Percentiles rank a stretch among this genome's conserved stretches.
Conservation (phyloP, 2,113 vertebrate species). For the Triplophysa rosa region DNA sequence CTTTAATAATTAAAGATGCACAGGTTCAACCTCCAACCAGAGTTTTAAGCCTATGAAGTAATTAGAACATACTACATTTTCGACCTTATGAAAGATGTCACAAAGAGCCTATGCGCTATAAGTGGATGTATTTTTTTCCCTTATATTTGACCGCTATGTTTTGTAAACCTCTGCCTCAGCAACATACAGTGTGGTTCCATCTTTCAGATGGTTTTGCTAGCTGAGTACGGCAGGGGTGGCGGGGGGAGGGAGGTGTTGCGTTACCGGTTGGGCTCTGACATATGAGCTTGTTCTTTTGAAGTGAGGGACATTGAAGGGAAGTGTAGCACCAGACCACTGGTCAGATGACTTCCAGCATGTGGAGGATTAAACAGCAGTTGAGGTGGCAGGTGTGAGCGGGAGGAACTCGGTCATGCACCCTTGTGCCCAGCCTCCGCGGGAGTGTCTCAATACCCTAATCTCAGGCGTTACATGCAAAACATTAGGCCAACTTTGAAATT, state of each 20-base stretch:
- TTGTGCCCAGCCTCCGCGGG: conserved; percentile 32
- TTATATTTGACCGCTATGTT: background rate
- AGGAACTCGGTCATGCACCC: conserved; percentile 23
- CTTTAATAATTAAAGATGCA: background rate
- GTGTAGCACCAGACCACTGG: conserved; percentile 64
- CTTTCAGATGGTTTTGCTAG: conserved; percentile 3
- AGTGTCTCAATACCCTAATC: conserved; percentile 35
- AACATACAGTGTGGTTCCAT: background rate
- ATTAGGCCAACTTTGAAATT: conserved; percentile 7
- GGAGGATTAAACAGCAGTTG: conserved; percentile 67
- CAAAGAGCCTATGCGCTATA: no score
- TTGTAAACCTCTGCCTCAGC: conserved; percentile 18
- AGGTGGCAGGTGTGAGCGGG: conserved; percentile 68
- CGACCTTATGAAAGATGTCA: background rate
- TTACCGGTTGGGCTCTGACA: conserved; percentile 71
- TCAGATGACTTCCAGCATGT: conserved; percentile 78
- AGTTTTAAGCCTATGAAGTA: background rate
- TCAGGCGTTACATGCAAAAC: conserved; percentile 14
- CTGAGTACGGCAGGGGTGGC: conserved; percentile 28
- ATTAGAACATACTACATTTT: no score
- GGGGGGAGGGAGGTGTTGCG: conserved; percentile 61
- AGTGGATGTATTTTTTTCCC: background rate
- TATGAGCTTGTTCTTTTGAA: conserved; percentile 71
- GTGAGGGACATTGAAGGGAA: conserved; percentile 67
- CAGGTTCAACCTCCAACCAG: background rate